Percentiles rank a stretch among this genome's conserved stretches.
Evolutionary conservation across 2,797 vertebrate genomes (phyloP).

Genomic region (Enteromius fasciolatus): DNA sequence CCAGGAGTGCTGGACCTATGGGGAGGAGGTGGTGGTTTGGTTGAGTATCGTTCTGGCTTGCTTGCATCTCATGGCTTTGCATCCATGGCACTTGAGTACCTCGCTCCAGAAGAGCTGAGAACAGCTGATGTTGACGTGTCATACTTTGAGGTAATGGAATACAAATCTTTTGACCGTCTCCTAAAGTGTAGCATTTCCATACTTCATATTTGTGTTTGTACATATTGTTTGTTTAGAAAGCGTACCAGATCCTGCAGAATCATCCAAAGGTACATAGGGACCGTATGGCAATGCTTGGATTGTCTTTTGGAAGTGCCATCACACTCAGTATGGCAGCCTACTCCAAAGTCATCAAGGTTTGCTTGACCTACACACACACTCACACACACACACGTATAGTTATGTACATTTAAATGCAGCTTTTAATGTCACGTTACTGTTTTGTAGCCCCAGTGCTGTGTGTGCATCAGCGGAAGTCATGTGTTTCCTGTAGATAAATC

Average conservation of each 20-base stretch:
- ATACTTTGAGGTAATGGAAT: conserved; percentile 63
- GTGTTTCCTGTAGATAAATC: fast-evolving
- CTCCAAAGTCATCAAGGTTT: conserved; percentile 61
- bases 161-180: not conserved
- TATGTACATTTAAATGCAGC: not conserved
- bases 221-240: conserved; percentile 63
- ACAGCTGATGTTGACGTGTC: not conserved
- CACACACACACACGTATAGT: not conserved
- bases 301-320: conserved; percentile 68
- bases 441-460: conserved; percentile 72
- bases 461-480: conserved; percentile 68
- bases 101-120: not conserved
- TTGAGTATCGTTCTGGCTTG: conserved; percentile 65
- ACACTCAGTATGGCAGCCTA: conserved; percentile 60
- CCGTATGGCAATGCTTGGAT: conserved; percentile 69
- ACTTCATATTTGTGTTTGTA: not conserved
- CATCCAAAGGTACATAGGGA: conserved; percentile 71
- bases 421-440: not conserved
- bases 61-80: conserved; percentile 65
- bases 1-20: conserved; percentile 64
- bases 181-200: not conserved
- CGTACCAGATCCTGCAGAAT: conserved; percentile 66
- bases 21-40: conserved; percentile 65
- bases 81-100: conserved; percentile 59
- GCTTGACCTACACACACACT: not conserved